phyloP scores from a whole-genome alignment of 1,140 invertebrate species.

The Lucilia cuprina region DNA sequence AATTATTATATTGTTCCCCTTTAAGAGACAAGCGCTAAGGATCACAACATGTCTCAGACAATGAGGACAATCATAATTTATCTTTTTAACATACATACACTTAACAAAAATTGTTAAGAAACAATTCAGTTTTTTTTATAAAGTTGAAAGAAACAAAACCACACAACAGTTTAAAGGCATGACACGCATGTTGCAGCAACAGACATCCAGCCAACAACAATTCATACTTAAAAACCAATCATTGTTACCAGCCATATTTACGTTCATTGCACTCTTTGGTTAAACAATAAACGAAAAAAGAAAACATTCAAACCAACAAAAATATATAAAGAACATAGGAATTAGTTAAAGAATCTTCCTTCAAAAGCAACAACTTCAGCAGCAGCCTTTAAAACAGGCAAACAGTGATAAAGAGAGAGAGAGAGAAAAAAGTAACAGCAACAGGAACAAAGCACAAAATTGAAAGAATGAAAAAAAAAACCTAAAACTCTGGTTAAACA shows the following conservation, averaged over 20 bases:
- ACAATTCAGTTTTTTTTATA: not conserved
- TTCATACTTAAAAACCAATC: not conserved
- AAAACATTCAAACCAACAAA: not conserved
- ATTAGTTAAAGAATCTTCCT: not conserved
- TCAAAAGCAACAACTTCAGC: not conserved
- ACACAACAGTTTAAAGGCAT: not conserved
- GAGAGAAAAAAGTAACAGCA: not conserved
- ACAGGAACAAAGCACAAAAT: not conserved
- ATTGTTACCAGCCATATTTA: not conserved
- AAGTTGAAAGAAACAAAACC: not conserved
- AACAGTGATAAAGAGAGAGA: not conserved
- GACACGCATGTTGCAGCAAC: not conserved
- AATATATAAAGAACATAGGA: not conserved
- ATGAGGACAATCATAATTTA: conserved; percentile 19
- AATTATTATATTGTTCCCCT: too few species aligned
- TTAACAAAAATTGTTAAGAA: not conserved
- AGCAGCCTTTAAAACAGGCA: too few species aligned
- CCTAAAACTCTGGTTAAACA: not conserved
- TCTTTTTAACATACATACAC: conserved; percentile 1
- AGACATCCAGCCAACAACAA: not conserved
- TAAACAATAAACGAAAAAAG: not conserved
- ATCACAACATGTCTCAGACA: conserved; percentile 22
- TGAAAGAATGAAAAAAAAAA: not conserved
- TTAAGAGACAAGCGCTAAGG: not conserved
- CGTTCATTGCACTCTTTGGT: conserved; percentile 6